Percentiles rank a stretch among this genome's conserved stretches.
Conservation (phyloP, 2,888 invertebrate species). For the Anodontia alba region DNA sequence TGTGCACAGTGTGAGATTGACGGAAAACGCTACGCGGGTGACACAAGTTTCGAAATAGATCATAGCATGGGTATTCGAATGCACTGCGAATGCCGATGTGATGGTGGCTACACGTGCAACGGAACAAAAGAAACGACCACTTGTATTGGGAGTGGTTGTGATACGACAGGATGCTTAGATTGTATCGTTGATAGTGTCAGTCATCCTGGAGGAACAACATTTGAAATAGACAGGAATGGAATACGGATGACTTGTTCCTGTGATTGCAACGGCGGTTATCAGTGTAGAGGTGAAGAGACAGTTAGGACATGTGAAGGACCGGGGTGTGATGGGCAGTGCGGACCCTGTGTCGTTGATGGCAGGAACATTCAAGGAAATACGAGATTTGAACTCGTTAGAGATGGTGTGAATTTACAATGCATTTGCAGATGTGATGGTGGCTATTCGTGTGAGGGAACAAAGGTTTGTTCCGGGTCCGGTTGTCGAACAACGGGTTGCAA, state of each 20-base stretch:
- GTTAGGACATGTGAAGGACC: constrained; percentile 38
- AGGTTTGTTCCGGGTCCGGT: constrained; percentile 62
- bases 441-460: constrained; percentile 69
- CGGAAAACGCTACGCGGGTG: constrained; percentile 38
- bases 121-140: constrained; percentile 35
- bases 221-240: constrained; percentile 16
- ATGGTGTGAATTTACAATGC: constrained; percentile 61
- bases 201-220: not conserved
- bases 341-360: constrained; percentile 33
- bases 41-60: constrained; percentile 50
- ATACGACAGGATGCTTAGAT: constrained; percentile 24
- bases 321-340: constrained; percentile 29
- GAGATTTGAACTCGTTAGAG: constrained; percentile 20
- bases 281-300: constrained; percentile 37
- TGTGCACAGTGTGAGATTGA: constrained; percentile 53
- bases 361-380: constrained; percentile 29
- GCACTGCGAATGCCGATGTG: constrained; percentile 50
- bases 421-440: constrained; percentile 73
- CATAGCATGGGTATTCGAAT: constrained; percentile 49
- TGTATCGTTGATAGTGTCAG: constrained; percentile 30
- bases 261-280: constrained; percentile 50
- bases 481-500: constrained; percentile 63
- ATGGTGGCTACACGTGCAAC: constrained; percentile 68
- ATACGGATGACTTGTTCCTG: constrained; percentile 48
- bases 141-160: constrained; percentile 51